These are phyloP conservation scores for Danio kyathit DNA, from an alignment of 2,797 vertebrate species.

Conservation along the genomic window DNA sequence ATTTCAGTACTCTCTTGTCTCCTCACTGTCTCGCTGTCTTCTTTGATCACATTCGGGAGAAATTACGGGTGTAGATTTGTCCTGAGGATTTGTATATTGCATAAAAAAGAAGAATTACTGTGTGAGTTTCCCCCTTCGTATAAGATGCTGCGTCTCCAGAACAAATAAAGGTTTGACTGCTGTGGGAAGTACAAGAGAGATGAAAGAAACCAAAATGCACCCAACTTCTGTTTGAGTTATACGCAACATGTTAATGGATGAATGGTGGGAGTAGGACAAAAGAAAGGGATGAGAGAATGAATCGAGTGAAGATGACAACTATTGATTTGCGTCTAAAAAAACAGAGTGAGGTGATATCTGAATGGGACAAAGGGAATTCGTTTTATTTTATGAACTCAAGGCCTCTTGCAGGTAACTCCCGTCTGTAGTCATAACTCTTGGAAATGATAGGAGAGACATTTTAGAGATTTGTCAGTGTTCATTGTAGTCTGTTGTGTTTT, in stretches of 20 bases:
- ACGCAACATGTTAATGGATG: conserved; percentile 45
- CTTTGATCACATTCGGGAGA: conserved; percentile 37
- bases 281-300: conserved; percentile 36
- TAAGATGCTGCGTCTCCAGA: conserved; percentile 46
- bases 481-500: conserved; percentile 8
- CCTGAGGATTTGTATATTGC: conserved; percentile 36
- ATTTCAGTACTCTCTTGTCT: conserved; percentile 22
- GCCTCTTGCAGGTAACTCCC: conserved; percentile 48
- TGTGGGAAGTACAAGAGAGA: conserved; percentile 39
- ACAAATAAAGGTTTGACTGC: conserved; percentile 49
- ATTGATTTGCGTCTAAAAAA: conserved; percentile 37
- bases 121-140: conserved; percentile 36
- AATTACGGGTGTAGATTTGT: conserved; percentile 10
- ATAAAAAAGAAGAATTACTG: conserved; percentile 42
- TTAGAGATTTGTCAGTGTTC: conserved; percentile 8
- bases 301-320: conserved; percentile 22
- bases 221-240: conserved; percentile 40
- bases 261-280: conserved; percentile 41
- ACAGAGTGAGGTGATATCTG: conserved; percentile 42
- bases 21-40: conserved; percentile 5
- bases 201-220: conserved; percentile 32
- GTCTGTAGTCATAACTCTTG: conserved; percentile 37
- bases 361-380: conserved; percentile 45
- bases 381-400: conserved; percentile 40
- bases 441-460: conserved; percentile 5